A percentile compares a stretch with the other conserved stretches of the same genome.
These are phyloP conservation scores for Drosophila yooni DNA, from an alignment of 2,888 invertebrate genomes.

Conservation along the genomic window DNA sequence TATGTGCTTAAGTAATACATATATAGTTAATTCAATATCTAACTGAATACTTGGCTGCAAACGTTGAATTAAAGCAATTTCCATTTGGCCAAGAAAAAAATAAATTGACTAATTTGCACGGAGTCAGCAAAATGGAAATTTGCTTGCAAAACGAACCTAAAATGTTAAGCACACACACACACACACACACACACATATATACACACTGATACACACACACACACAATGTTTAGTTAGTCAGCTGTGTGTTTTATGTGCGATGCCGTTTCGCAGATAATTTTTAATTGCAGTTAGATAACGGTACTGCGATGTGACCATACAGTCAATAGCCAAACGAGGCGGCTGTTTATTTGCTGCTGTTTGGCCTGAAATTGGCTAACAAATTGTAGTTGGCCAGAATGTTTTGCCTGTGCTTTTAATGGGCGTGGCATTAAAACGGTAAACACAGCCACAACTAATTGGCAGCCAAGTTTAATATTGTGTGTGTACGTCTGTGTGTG, in stretches of 20 bases:
- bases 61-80: not conserved
- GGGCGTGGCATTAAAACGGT: conserved; percentile 69
- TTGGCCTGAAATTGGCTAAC: conserved; percentile 75
- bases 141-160: not conserved
- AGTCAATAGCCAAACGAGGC: conserved; percentile 25
- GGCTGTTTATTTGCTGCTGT: conserved; percentile 46
- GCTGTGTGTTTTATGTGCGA: conserved; percentile 64
- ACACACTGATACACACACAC: not conserved
- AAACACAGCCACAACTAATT: conserved; percentile 67
- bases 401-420: conserved; percentile 61
- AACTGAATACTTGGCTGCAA: not conserved
- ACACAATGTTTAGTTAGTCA: conserved; percentile 28
- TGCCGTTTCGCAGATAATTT: conserved; percentile 68
- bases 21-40: not conserved
- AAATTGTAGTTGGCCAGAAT: conserved; percentile 64
- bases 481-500: conserved; percentile 1
- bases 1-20: not conserved
- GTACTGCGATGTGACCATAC: conserved; percentile 20
- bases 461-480: conserved; percentile 33
- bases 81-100: not conserved
- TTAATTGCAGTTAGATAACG: conserved; percentile 57
- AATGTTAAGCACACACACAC: not conserved
- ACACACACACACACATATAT: not conserved
- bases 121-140: conserved; percentile 2
- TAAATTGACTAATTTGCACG: not conserved